Evolutionary conservation across 1,140 invertebrate genomes (phyloP), one percentile per base, ranked within the genome.

Genomic region (Orius insidiosus): DNA sequence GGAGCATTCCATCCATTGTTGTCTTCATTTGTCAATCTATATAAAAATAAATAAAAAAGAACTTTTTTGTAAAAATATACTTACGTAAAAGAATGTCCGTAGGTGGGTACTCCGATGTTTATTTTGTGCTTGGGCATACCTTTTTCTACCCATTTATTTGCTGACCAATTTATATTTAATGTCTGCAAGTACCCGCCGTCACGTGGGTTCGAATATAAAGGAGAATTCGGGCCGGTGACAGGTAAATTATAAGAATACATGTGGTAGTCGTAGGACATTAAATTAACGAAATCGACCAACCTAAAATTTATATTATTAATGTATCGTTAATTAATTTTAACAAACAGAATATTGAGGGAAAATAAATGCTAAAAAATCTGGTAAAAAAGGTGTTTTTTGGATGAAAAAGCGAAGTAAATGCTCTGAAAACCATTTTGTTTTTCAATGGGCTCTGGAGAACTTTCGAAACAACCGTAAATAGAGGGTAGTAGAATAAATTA

Each of bases 241-340:
- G 85, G 85, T 13, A 77, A 77, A 50, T 75, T 74, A 59, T 70
- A 68, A 3, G 74, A 70, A 55, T 74, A 89, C 52, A 76, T 80
- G 61, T 92, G 85, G 55, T 75, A 92, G 59, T 93, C 87, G 58
- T 93, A 94, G 0, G 78, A 71, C 87, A 92, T 92, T 3, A 94
- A 55, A 60, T 85, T 88, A 0, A 88, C 69, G 67, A 77, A 88
- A 60, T 92, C 86, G 2, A 83, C 70, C 60, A 79, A 54, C 41
- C 62, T 64, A 57, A 43, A 55, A 53, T 41, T 51, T 47, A 5
- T 11, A 6, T 47, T n/a, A n/a, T n/a, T 39, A 32, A 24, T 9
- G 19, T 47, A 19, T 39, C 14, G 15, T 10, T 16, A 46, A 14
- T 4, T 39, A 7, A 10, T 39, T 39, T n/a, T 8, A n/a, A 6